A percentile compares a stretch with the other conserved stretches of the same genome.
phyloP scores from a whole-genome alignment of 2,888 invertebrate species.

The Nycteola revayana region DNA sequence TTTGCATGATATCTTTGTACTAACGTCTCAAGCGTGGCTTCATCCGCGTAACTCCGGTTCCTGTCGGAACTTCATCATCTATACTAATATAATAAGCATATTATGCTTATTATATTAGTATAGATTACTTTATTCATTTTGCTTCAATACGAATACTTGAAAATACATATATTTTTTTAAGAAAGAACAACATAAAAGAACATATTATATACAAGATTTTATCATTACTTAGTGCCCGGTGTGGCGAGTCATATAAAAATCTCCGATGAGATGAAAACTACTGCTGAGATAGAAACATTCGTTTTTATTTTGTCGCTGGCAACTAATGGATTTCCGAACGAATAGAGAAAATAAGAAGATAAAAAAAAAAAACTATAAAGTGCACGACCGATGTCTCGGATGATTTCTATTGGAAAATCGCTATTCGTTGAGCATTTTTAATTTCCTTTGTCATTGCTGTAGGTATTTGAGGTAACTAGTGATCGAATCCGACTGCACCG shows the following conservation, averaged over 20 bases:
- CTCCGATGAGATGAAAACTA: conserved; percentile 51
- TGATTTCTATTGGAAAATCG: conserved; percentile 44
- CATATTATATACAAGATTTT: conserved; percentile 7
- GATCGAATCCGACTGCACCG: too few species aligned
- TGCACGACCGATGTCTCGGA: conserved; percentile 41
- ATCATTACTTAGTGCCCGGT: conserved; percentile 29
- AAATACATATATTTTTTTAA: too few species aligned
- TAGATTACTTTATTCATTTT: too few species aligned
- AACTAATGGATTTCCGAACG: conserved; percentile 57
- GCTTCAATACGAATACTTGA: too few species aligned
- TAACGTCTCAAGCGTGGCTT: too few species aligned
- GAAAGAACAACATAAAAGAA: conserved; percentile 4
- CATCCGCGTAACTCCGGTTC: too few species aligned
- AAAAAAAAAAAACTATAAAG: conserved; percentile 22
- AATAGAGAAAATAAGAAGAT: conserved; percentile 37
- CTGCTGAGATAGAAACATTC: conserved; percentile 37
- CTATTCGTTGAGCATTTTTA: conserved; percentile 47
- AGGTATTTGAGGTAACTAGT: too few species aligned
- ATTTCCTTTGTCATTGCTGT: conserved; percentile 26
- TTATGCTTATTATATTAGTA: too few species aligned
- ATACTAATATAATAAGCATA: too few species aligned
- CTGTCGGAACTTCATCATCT: too few species aligned
- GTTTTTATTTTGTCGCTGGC: conserved; percentile 31
- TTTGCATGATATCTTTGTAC: too few species aligned
- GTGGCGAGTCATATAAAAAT: conserved; percentile 36